Evolutionary conservation across 2,113 vertebrate genomes (phyloP).

Genomic region (Protobothrops mucrosquamatus): DNA sequence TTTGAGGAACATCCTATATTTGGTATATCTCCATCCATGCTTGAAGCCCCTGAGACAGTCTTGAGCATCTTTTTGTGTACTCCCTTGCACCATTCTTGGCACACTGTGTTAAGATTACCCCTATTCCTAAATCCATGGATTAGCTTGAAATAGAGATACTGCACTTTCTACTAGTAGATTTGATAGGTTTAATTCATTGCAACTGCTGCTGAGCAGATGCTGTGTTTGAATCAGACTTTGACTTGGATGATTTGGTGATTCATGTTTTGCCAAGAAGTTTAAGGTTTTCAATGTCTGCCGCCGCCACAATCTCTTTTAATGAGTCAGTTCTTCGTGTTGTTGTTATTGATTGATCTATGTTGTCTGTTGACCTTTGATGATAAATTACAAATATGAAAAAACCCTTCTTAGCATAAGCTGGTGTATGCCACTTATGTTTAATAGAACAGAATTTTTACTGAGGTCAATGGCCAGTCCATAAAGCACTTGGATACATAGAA

Average conservation of each 20-base stretch:
- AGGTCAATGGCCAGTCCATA: background rate
- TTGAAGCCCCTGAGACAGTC: no score
- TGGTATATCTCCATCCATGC: background rate
- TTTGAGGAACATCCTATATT: background rate
- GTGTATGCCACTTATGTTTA: background rate
- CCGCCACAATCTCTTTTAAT: background rate
- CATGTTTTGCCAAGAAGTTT: background rate
- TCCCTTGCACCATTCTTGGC: no score
- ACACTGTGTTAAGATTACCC: no score
- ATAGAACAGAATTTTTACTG: background rate
- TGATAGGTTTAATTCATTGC: background rate
- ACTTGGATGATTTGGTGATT: background rate
- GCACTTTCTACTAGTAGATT: background rate
- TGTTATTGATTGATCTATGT: background rate
- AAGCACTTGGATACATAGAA: background rate
- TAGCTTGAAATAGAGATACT: background rate
- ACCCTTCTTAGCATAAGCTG: background rate
- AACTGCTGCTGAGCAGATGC: background rate
- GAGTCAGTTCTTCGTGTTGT: background rate
- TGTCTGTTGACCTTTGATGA: background rate
- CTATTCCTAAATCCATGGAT: background rate
- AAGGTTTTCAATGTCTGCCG: background rate
- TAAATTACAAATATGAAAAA: background rate
- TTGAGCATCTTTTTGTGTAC: no score
- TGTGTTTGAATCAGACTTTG: background rate